A percentile compares a stretch with the other conserved stretches of the same genome.
Evolutionary conservation across 2,113 vertebrate genomes (phyloP).

Genomic region (Notothenia coriiceps): DNA sequence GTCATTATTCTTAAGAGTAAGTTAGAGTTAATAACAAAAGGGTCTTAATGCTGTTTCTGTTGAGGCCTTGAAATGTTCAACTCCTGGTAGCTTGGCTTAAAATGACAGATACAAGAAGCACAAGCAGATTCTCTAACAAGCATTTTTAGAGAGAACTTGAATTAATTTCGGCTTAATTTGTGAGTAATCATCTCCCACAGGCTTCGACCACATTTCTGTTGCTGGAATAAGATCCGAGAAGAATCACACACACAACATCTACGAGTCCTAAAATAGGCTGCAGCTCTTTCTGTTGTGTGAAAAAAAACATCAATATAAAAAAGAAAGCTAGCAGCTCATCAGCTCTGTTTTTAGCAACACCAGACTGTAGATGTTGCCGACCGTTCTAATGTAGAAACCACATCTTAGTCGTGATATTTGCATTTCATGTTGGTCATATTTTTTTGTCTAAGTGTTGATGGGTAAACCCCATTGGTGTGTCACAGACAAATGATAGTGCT

Average conservation of each 20-base stretch:
- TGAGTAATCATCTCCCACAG: background rate
- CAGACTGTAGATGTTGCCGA: background rate
- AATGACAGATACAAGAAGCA: background rate
- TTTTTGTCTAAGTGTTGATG: background rate
- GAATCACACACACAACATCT: background rate
- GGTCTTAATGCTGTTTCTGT: background rate
- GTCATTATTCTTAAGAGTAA: conserved; percentile 1
- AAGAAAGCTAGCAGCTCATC: conserved; percentile 19
- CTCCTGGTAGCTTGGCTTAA: background rate
- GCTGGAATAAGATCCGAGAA: background rate
- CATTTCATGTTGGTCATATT: conserved; percentile 27
- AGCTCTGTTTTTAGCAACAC: conserved; percentile 36
- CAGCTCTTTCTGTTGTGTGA: background rate
- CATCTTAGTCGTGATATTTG: conserved; percentile 7
- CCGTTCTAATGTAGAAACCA: conserved; percentile 27
- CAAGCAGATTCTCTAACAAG: background rate
- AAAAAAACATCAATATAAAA: background rate
- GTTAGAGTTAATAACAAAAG: background rate
- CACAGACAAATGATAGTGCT: background rate
- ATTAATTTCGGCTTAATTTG: background rate
- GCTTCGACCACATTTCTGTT: background rate
- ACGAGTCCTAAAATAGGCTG: conserved; percentile 2
- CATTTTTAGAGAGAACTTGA: background rate
- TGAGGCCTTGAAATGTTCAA: conserved; percentile 1
- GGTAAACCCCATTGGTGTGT: conserved; percentile 22